phyloP scores from a whole-genome alignment of 37 sponge, comb jelly and placozoan species.

The Chondrosia reniformis region DNA sequence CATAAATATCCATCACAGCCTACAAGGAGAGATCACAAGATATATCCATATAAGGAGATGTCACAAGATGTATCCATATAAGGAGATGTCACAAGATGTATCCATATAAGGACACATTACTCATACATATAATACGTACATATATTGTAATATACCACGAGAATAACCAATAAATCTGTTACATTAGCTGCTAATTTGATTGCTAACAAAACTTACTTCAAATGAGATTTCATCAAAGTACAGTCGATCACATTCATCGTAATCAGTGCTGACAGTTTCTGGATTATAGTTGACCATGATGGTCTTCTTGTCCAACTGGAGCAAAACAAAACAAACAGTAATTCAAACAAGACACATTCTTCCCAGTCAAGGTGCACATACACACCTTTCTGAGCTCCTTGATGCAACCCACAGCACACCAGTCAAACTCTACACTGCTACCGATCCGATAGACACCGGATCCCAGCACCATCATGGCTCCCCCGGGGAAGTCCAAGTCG shows the following conservation, averaged over 20 bases:
- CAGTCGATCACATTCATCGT: constrained; percentile 95
- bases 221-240: constrained; percentile 98
- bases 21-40: constrained; percentile 5
- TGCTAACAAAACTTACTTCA: constrained; percentile 84
- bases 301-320: constrained; percentile 58
- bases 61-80: too few relatives aligned
- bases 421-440: constrained; percentile 99
- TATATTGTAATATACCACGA: too few relatives aligned
- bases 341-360: not conserved
- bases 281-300: constrained; percentile 94
- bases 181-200: too few relatives aligned
- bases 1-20: constrained; percentile 93
- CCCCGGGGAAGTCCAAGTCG: constrained; percentile 78
- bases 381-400: constrained; percentile 80
- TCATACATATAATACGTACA: too few relatives aligned
- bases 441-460: constrained; percentile 97
- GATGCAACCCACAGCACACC: constrained; percentile 97
- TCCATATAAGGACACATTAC: too few relatives aligned
- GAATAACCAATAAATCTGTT: too few relatives aligned
- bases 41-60: not conserved
- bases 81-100: too few relatives aligned
- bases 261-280: constrained; percentile 95
- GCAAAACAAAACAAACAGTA: not conserved
- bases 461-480: constrained; percentile 90
- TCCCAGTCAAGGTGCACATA: not conserved